A percentile compares a stretch with the other conserved stretches of the same genome.
Evolutionary conservation across 1,140 invertebrate genomes (phyloP).

Genomic region (Orius insidiosus): DNA sequence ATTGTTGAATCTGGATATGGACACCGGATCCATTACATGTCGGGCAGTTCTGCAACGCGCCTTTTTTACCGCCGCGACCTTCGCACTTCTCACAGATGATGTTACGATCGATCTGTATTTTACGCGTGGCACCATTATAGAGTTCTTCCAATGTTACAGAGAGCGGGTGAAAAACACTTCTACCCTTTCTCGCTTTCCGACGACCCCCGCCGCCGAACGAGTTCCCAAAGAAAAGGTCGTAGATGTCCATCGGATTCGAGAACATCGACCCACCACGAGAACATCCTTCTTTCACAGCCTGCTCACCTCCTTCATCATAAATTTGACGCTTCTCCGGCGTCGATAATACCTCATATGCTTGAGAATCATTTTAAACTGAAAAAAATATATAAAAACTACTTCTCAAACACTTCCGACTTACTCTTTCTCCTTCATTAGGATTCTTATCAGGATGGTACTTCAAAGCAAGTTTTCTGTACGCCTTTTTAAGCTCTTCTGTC

Average conservation of each 20-base stretch:
- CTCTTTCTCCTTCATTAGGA: conserved; percentile 86
- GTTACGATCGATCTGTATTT: conserved; percentile 89
- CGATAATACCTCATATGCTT: conserved; percentile 95
- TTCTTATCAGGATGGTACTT: conserved; percentile 99
- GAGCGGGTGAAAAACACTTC: conserved; percentile 90
- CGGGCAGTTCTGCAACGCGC: conserved; percentile 70
- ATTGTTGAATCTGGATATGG: conserved; percentile 76
- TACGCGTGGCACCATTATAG: conserved; percentile 88
- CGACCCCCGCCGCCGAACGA: conserved; percentile 36
- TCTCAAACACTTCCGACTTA: conserved; percentile 21
- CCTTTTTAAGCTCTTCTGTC: conserved; percentile 88
- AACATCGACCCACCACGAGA: conserved; percentile 52
- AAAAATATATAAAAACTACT: conserved; percentile 17
- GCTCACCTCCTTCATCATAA: conserved; percentile 95
- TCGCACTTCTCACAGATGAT: conserved; percentile 97
- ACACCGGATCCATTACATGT: conserved; percentile 83
- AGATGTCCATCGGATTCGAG: conserved; percentile 95
- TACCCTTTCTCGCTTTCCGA: conserved; percentile 56
- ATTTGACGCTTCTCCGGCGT: conserved; percentile 88
- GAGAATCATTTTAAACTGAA: conserved; percentile 91
- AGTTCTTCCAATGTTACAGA: conserved; percentile 87
- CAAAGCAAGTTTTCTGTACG: conserved; percentile 81
- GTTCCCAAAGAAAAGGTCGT: conserved; percentile 94
- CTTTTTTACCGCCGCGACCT: conserved; percentile 87
- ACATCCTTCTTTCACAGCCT: conserved; percentile 89